Evolutionary conservation across 2,888 invertebrate species (phyloP).

Genomic region (Orthosia incerta): DNA sequence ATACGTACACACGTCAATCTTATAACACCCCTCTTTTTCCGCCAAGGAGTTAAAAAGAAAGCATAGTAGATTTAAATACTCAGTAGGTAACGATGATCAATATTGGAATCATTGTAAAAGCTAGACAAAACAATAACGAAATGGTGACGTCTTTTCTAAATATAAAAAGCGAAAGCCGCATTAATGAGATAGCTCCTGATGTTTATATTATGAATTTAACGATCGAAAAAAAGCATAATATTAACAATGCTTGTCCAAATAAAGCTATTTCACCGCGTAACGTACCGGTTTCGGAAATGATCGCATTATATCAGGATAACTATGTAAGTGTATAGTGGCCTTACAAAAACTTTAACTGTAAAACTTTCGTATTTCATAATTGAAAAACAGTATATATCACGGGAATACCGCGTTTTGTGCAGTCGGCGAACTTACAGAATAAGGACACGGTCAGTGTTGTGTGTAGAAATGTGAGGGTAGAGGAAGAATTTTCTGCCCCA

Average conservation of each 20-base stretch:
- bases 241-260: conserved; percentile 16
- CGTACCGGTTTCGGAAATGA: conserved; percentile 6
- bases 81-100: neutral
- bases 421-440: no score
- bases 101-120: conserved; percentile 12
- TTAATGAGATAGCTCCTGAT: conserved; percentile 18
- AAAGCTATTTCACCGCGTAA: conserved; percentile 18
- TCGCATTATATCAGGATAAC: conserved; percentile 1
- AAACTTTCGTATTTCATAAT: no score
- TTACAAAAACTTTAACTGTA: no score
- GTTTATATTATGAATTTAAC: conserved; percentile 36
- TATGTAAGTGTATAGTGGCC: neutral
- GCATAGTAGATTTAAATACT: no score
- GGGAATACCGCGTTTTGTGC: no score
- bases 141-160: conserved; percentile 8
- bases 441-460: no score
- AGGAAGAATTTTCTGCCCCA: no score
- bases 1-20: no score
- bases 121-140: neutral
- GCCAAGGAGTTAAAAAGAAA: no score
- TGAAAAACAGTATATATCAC: no score
- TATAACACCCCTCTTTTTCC: no score
- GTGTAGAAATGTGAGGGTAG: no score
- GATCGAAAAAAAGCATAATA: conserved; percentile 14
- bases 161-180: conserved; percentile 38